phyloP scores from a whole-genome alignment of 92 coral and sea anemone species.

The Phymanthus crucifer region DNA sequence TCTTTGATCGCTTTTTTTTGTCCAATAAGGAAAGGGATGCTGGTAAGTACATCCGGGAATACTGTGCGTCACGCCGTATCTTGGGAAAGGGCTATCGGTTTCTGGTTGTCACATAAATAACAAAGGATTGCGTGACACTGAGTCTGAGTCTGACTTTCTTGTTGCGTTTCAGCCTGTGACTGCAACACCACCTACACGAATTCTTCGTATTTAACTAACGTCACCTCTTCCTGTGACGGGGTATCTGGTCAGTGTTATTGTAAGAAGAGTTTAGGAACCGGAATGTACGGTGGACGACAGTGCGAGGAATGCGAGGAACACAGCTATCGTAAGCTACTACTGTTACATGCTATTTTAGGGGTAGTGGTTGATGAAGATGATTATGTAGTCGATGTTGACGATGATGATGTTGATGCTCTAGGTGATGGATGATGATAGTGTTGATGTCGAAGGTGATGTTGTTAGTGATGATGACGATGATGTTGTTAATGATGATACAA shows the following conservation, averaged over 20 bases:
- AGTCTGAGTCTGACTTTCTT: neutral
- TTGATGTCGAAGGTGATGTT: too few relatives aligned
- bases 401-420: neutral
- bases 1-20: too few relatives aligned
- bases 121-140: neutral
- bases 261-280: conserved; percentile 70
- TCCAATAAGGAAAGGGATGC: too few relatives aligned
- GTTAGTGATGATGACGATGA: neutral
- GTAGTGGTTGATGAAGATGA: too few relatives aligned
- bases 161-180: conserved; percentile 66
- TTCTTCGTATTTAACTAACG: conserved; percentile 31
- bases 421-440: too few relatives aligned
- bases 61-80: too few relatives aligned
- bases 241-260: conserved; percentile 84
- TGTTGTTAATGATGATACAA: too few relatives aligned
- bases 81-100: too few relatives aligned
- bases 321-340: conserved; percentile 72
- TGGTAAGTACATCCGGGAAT: too few relatives aligned
- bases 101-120: too few relatives aligned
- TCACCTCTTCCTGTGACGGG: conserved; percentile 57
- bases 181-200: conserved; percentile 75
- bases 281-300: conserved; percentile 82
- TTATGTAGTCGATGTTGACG: too few relatives aligned
- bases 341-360: too few relatives aligned
- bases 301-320: conserved; percentile 75